Percentiles rank a stretch among this genome's conserved stretches.
Evolutionary conservation across 2,888 invertebrate genomes (phyloP).

Genomic region (Gryllus longicercus): DNA sequence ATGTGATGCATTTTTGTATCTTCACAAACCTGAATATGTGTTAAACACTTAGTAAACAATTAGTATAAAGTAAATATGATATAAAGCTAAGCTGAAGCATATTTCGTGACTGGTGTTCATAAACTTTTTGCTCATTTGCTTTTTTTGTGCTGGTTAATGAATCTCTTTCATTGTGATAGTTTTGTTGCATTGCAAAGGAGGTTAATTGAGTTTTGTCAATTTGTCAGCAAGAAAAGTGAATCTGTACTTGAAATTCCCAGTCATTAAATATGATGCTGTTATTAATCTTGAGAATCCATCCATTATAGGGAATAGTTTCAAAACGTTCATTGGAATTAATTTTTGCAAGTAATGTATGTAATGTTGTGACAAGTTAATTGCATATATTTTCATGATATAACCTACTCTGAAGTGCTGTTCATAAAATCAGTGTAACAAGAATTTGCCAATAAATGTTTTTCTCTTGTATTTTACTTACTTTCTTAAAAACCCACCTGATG

Average conservation of each 20-base stretch:
- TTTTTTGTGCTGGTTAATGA: too few relatives aligned
- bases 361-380: slow-evolving; percentile 2
- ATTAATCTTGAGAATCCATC: background rate
- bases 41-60: too few relatives aligned
- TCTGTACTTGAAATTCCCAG: background rate
- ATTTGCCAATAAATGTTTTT: background rate
- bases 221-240: background rate
- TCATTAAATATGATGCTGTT: background rate
- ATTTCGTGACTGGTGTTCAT: too few relatives aligned
- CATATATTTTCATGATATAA: slow-evolving; percentile 17
- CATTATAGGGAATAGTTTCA: background rate
- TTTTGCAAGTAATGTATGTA: background rate
- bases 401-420: background rate
- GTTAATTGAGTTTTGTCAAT: too few relatives aligned
- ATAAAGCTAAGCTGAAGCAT: too few relatives aligned
- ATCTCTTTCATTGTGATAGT: background rate
- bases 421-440: background rate
- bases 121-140: too few relatives aligned
- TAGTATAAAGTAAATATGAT: too few relatives aligned
- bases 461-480: background rate
- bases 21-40: too few relatives aligned
- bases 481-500: too few relatives aligned
- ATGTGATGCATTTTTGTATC: too few relatives aligned
- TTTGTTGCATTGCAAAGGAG: background rate
- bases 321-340: background rate